Evolutionary conservation across 1,140 invertebrate genomes (phyloP), one percentile per base, ranked within the genome.

Genomic region (Spodoptera frugiperda): DNA sequence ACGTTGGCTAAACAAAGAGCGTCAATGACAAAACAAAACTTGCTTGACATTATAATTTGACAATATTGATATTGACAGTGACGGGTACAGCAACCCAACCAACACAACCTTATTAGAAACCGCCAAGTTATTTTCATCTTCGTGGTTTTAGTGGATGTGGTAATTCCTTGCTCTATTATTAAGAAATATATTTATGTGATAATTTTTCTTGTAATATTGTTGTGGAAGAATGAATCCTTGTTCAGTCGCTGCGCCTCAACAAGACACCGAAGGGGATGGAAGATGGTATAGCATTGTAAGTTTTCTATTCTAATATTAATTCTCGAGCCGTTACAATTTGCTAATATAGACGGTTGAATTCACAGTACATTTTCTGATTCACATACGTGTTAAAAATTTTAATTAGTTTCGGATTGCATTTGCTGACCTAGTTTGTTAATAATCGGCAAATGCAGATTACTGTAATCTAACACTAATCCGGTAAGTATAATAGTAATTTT

Each of bases 241-340:
- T 82, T 93, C 95, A 59, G 90, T 95, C 65, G 95, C 96, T 78
- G 90, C 95, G 73, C 95, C 95, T 78, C 91, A 96, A 78, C 94
- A 95, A 87, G 96, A 97, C 91, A 87, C 93, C 67, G 95, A 96
- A 77, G 96, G 96, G 55, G 96, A 97, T 88, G 95, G 95, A 79
- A 88, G 96, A 79, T 97, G 96, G 96, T 95, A 96, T 87, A 96
- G 95, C 87, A 95, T 96, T 94, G 95, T 96, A 93, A 94, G 92
- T 87, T 79, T 82, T 55, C 17, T 68, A 15, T 78, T 57, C 12
- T 53, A 59, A 59, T n/a, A 48, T 61, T 17, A 49, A 61, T 49
- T 61, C 46, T 6, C n/a, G 14, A 30, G 46, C 63, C 21, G 63
- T 65, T 48, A 65, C 39, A 48, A 46, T 48, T 63, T 49, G 44